These are phyloP conservation scores for Morpho deidamia DNA, from an alignment of 2,888 invertebrate genomes.

Conservation along the genomic window DNA sequence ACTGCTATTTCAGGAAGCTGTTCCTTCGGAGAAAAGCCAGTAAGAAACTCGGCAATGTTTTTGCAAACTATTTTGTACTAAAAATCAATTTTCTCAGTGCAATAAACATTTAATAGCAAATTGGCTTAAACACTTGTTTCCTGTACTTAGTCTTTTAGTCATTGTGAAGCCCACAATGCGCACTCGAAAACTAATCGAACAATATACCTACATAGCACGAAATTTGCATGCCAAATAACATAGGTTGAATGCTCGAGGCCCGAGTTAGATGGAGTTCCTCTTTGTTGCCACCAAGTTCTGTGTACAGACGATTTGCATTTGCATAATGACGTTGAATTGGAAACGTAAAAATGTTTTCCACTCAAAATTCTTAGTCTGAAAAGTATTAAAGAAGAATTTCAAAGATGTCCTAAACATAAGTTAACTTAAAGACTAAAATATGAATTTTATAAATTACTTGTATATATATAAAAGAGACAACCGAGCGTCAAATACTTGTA, in stretches of 20 bases:
- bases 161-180: slow-evolving; percentile 5
- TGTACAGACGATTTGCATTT: slow-evolving; percentile 4
- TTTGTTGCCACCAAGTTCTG: slow-evolving; percentile 10
- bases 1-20: too few species aligned
- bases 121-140: slow-evolving; percentile 6
- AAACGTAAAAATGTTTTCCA: neutral
- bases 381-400: too few species aligned
- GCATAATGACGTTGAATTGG: slow-evolving; percentile 1
- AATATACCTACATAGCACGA: slow-evolving; percentile 15
- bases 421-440: too few species aligned
- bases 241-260: slow-evolving; percentile 11
- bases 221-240: slow-evolving; percentile 23
- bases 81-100: too few species aligned
- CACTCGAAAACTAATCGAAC: slow-evolving; percentile 18
- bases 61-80: too few species aligned
- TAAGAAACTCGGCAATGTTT: too few species aligned
- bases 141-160: slow-evolving; percentile 12
- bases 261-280: slow-evolving; percentile 13
- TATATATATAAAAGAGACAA: too few species aligned
- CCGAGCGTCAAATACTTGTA: too few species aligned
- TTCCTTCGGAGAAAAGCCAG: too few species aligned
- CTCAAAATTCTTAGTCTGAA: too few species aligned
- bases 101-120: slow-evolving; percentile 1
- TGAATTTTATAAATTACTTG: too few species aligned
- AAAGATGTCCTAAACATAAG: too few species aligned